Evolutionary conservation across 1,140 invertebrate species (phyloP), one percentile per base, ranked within the genome.

Genomic region (Cyclargus thomasi): DNA sequence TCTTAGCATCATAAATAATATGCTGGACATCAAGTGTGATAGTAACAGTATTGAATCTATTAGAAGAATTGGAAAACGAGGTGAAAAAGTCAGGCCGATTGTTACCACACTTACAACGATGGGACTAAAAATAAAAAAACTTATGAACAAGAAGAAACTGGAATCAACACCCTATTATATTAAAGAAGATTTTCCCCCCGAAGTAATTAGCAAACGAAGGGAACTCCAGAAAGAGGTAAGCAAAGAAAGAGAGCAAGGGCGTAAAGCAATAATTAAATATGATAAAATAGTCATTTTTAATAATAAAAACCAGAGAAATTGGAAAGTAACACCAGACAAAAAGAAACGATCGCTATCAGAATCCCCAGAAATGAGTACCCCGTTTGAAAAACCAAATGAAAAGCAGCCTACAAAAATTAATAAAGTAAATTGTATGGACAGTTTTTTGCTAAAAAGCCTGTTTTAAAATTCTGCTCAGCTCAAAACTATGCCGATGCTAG

Each of bases 1-100:
- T 6, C 35, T 70, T 29, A 20, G 64, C 3, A 62, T 70, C 10
- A 64, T 70, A 67, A 70, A 70, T 18, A 67, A 39, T 6, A 16
- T 16, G 10, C 53, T 69, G 20, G 39, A 64, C 7, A 65, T 65
- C 16, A 8, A 59, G 20, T 70, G 64, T 17, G 36, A 66, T 1
- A 55, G 62, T 21, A 53, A 59, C 18, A 21, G 55, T 59, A 70
- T 70, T 0, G 68, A 70, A 66, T 16, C 21, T 20, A 64, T 66
- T 2, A 66, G 22, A 20, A 53, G 64, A 14, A 14, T 70, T 17
- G 68, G 68, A 36, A 70, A 63, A 55, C 29, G 65, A 11, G 21
- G 63, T 11, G 53, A 62, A 17, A 69, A 69, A 1, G 16, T 39
- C 11, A 36, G 63, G 29, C 67, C 67, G 0, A 55, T 69, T 7